Conservation (phyloP, 2,888 invertebrate species). For the Cerceris rybyensis region DNA sequence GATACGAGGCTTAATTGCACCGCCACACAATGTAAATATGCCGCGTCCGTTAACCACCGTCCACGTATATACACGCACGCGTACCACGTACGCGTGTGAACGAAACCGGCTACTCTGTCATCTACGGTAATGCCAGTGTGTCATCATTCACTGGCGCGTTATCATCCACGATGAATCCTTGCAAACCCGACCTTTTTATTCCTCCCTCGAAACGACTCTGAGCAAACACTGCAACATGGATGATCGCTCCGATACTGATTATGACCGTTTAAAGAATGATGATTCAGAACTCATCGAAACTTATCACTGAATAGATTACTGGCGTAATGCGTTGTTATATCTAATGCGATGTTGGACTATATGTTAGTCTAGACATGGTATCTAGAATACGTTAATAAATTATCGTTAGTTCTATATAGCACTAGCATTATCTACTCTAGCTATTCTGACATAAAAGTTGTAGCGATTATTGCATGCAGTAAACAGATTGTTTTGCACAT, state of each 20-base stretch:
- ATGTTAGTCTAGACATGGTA: too few species aligned
- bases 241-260: constrained; percentile 45
- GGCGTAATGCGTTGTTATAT: background rate
- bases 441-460: too few species aligned
- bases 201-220: constrained; percentile 41
- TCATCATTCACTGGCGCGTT: constrained; percentile 71
- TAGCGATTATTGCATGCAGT: too few species aligned
- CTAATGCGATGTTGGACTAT: background rate
- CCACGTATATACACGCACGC: constrained; percentile 57
- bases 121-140: constrained; percentile 75
- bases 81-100: constrained; percentile 56
- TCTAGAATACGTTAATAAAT: too few species aligned
- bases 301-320: constrained; percentile 1
- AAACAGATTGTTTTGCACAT: too few species aligned
- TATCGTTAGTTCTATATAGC: too few species aligned
- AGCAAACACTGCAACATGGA: constrained; percentile 53
- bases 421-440: too few species aligned
- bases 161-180: constrained; percentile 69
- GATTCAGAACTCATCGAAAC: constrained; percentile 35
- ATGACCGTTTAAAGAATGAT: constrained; percentile 43
- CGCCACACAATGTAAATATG: constrained; percentile 80
- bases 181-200: constrained; percentile 46
- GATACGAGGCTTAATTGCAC: constrained; percentile 80
- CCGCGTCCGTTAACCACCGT: constrained; percentile 78
- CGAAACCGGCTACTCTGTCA: constrained; percentile 74